Evolutionary conservation across 1,140 invertebrate species (phyloP).

Genomic region (Drosophila subpulchrella): DNA sequence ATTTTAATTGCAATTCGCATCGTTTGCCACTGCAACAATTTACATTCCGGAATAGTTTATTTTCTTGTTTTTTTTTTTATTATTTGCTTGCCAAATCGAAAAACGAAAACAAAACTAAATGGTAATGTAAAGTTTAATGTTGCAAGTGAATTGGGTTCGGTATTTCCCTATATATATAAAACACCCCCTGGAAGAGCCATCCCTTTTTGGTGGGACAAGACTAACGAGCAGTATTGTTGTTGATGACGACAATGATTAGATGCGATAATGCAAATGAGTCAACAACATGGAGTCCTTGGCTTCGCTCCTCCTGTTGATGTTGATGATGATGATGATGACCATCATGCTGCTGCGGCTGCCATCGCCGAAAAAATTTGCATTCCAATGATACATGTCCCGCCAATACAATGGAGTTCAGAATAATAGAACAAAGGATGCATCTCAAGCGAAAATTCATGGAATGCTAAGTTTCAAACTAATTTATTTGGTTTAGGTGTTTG

Average conservation of each 20-base stretch:
- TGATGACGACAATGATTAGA: conserved; percentile 83
- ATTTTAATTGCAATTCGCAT: conserved; percentile 72
- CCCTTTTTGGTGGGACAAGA: conserved; percentile 27
- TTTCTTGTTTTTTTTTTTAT: conserved; percentile 21
- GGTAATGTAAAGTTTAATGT: conserved; percentile 26
- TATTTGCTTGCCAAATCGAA: conserved; percentile 18
- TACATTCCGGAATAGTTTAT: conserved; percentile 47
- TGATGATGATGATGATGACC: conserved; percentile 21
- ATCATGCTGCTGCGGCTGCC: conserved; percentile 8
- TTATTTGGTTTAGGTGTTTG: too few relatives aligned
- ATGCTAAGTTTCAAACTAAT: neutral
- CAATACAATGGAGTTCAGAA: conserved; percentile 10
- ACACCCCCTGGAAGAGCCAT: neutral
- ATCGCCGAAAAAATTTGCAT: conserved; percentile 66
- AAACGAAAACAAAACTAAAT: conserved; percentile 65
- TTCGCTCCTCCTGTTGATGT: conserved; percentile 16
- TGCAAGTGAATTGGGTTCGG: conserved; percentile 5
- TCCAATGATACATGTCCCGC: conserved; percentile 69
- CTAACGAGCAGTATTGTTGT: conserved; percentile 80
- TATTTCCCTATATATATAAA: neutral
- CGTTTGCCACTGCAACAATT: conserved; percentile 33
- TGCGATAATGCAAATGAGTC: conserved; percentile 83
- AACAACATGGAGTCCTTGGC: conserved; percentile 30
- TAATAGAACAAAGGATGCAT: conserved; percentile 8
- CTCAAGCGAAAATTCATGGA: too few relatives aligned